Conservation (phyloP, 1,140 invertebrate species). For the Drosophila nigromelanica region DNA sequence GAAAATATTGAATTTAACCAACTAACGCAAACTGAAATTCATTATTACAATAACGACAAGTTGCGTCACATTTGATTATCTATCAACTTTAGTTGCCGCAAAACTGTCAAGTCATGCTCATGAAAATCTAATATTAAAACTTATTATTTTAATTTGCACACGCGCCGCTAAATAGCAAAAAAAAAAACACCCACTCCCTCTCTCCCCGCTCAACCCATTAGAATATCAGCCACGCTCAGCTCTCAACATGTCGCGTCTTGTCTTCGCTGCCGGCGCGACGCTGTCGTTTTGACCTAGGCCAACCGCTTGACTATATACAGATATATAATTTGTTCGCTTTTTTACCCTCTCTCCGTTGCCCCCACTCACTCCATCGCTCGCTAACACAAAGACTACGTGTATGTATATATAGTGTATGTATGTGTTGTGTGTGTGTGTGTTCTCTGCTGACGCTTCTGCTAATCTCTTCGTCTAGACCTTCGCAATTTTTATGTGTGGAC, state of each 20-base stretch:
- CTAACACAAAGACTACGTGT: background rate
- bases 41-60: constrained; percentile 27
- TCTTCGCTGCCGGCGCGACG: constrained; percentile 16
- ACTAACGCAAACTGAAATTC: constrained; percentile 17
- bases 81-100: constrained; percentile 1
- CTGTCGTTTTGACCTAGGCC: constrained; percentile 73
- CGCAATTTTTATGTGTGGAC: constrained; percentile 46
- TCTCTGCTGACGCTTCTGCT: constrained; percentile 30
- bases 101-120: constrained; percentile 30
- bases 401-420: constrained; percentile 26
- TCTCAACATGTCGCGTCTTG: constrained; percentile 11
- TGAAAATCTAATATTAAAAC: constrained; percentile 14
- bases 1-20: constrained; percentile 51
- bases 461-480: constrained; percentile 66
- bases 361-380: background rate
- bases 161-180: constrained; percentile 26
- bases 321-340: constrained; percentile 26
- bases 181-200: background rate
- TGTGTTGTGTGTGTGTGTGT: constrained; percentile 30
- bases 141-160: constrained; percentile 53
- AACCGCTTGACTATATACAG: constrained; percentile 41
- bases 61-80: constrained; percentile 45
- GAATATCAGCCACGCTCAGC: constrained; percentile 17
- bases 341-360: constrained; percentile 15
- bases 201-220: constrained; percentile 7